These are phyloP conservation scores for Channa argus DNA, from an alignment of 2,113 vertebrate species.

Conservation along the genomic window DNA sequence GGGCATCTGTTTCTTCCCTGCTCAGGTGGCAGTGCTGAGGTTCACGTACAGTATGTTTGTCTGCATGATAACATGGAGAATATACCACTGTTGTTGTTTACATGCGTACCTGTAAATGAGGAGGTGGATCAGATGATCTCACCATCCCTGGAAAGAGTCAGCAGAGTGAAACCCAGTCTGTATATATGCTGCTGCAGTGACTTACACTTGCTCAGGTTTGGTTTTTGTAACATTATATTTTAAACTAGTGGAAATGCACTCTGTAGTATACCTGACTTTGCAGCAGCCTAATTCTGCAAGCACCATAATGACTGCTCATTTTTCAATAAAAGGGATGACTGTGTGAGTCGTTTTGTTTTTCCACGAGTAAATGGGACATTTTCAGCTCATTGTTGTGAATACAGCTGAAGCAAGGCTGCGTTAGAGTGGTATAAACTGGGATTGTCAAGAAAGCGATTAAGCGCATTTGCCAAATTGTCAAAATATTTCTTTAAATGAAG, in stretches of 20 bases:
- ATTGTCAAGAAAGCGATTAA: no score
- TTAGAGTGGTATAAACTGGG: no score
- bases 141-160: constrained; percentile 43
- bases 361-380: not conserved
- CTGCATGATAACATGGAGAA: constrained; percentile 8
- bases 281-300: not conserved
- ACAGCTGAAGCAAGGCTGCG: not conserved
- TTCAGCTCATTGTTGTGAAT: not conserved
- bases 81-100: not conserved
- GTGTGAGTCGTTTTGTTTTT: not conserved
- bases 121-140: constrained; percentile 20
- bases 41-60: constrained; percentile 24
- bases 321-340: not conserved
- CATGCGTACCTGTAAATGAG: constrained; percentile 34
- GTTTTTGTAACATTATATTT: constrained; percentile 47
- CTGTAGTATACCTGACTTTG: no score
- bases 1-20: constrained; percentile 22
- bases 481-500: no score
- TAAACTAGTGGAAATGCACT: constrained; percentile 9
- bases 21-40: constrained; percentile 26
- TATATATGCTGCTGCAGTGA: constrained; percentile 50
- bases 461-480: no score
- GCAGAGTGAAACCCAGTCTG: constrained; percentile 31
- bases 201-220: constrained; percentile 45
- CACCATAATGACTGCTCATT: not conserved